These are phyloP conservation scores for Entomyzon cyanotis DNA, from an alignment of 2,113 vertebrate genomes.

Conservation along the genomic window DNA sequence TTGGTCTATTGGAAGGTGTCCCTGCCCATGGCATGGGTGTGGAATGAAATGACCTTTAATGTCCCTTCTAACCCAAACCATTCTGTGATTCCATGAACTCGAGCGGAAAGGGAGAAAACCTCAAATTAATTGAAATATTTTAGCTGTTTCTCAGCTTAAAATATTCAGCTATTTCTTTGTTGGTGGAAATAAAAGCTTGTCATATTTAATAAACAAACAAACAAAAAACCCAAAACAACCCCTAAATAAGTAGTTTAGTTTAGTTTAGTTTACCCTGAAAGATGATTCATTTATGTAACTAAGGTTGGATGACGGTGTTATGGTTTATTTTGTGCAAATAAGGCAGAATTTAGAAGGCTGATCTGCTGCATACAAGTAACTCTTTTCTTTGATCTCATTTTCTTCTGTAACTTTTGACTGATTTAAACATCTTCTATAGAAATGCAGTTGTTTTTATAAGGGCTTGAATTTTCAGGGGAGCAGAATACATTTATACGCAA, in stretches of 20 bases:
- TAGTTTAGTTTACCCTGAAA: neutral
- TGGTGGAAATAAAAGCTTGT: neutral
- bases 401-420: neutral
- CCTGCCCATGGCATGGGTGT: neutral
- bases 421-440: neutral
- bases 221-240: neutral
- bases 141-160: neutral
- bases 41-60: neutral
- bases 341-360: neutral
- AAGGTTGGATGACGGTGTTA: neutral
- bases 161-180: neutral
- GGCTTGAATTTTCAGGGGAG: neutral
- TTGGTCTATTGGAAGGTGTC: neutral
- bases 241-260: neutral
- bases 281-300: neutral
- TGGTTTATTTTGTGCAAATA: neutral
- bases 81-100: neutral
- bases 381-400: slow-evolving; percentile 28
- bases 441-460: neutral
- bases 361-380: neutral
- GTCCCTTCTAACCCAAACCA: neutral
- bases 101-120: fast-evolving
- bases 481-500: neutral
- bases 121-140: neutral
- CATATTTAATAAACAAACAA: neutral